A percentile compares a stretch with the other conserved stretches of the same genome.
These are phyloP conservation scores for Cyanistes caeruleus DNA, from an alignment of 2,113 vertebrate species.

Conservation along the genomic window DNA sequence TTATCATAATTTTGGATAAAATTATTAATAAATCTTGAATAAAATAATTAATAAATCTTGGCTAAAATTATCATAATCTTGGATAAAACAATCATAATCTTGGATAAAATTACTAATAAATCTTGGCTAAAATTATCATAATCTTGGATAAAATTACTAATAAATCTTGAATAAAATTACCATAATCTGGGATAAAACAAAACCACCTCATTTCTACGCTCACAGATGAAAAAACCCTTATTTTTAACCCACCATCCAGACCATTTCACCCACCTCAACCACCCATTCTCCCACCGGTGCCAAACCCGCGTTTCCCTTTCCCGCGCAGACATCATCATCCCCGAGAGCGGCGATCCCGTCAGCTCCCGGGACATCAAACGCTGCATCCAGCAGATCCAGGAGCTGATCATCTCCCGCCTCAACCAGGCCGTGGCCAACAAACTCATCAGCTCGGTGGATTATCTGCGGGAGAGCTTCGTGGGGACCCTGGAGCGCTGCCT, in stretches of 20 bases:
- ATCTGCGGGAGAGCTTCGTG: constrained; percentile 95
- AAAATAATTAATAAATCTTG: neutral
- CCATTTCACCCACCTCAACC: no score
- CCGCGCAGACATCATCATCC: constrained; percentile 87
- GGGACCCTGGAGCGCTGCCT: constrained; percentile 95
- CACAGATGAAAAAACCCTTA: no score
- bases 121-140: neutral
- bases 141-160: neutral
- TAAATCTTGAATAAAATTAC: no score
- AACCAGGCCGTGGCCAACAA: constrained; percentile 98
- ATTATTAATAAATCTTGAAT: neutral
- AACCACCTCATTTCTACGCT: no score
- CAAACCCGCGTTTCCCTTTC: neutral
- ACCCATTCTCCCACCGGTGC: accelerated
- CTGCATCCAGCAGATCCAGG: constrained; percentile 95
- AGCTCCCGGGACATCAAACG: constrained; percentile 91
- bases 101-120: neutral
- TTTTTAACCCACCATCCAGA: no score
- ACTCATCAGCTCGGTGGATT: constrained; percentile 94
- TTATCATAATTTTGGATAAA: neutral
- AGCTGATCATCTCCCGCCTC: constrained; percentile 89
- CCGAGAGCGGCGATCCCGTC: constrained; percentile 90
- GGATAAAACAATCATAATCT: no score
- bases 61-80: no score
- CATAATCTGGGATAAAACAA: no score